Base-by-base conservation (phyloP, 2,113 vertebrate species). In the Bubo scandiacus region DNA sequence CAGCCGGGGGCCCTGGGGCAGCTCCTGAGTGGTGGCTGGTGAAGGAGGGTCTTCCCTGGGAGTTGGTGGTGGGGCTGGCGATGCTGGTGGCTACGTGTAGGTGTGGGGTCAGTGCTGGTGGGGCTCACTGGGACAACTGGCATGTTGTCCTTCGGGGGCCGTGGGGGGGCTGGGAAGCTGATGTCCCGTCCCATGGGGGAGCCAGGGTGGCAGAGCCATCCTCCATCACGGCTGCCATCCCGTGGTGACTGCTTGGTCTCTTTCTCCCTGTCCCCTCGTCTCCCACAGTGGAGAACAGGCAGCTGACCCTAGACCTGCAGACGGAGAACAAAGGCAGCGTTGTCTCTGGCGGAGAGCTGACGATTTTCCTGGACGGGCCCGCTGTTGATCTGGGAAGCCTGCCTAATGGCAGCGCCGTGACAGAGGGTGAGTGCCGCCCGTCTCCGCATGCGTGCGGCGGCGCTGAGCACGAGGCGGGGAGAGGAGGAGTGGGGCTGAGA, bases 261-360 rank as follows among this genome's bases (percentile, higher is more conserved):
- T 94, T 27, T 93, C 66, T 87, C 23, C 42, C 0, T 96, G 92
- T 94, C 71, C 61, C 81, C 94, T 95, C 68, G 1, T 94, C 23
- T 94, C 49, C 80, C 61, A n/a, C 98, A 99, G 99, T 99, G 98
- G 99, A 99, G 98, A 99, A 99, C 96, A 98, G 98, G 81, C 99
- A 99, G 98, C 98, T 99, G 97, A 99, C 98, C 98, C 98, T 99
- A 98, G 99, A 98, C 98, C 98, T 99, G 97, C 99, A 99, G 98
- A 98, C 98, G 1, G 99, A 99, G 98, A 99, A 99, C 99, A 99
- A 99, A 99, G 99, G 99, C 97, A 98, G 98, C 51, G 96, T 99
- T 99, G 99, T 99, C 96, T 98, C 98, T 0, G 98, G 98, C 23
- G 99, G 99, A 42, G 99, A 99, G 98, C 98, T 99, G 98, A 99